phyloP scores from a whole-genome alignment of 2,888 invertebrate genomes.

The Eremobia ochroleuca region DNA sequence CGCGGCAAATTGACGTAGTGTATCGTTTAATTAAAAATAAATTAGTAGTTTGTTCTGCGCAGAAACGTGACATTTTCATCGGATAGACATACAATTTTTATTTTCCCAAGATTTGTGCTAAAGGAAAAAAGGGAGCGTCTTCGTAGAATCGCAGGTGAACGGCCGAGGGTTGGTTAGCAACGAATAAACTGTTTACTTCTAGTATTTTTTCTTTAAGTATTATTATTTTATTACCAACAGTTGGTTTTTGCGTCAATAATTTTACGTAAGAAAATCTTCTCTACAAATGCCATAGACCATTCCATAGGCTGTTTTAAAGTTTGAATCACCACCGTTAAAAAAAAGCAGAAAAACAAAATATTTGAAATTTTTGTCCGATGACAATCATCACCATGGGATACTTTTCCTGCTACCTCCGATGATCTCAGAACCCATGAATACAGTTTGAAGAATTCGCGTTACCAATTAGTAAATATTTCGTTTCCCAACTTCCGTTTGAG shows the following conservation, averaged over 20 bases:
- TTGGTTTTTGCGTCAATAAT: constrained; percentile 3
- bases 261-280: background rate
- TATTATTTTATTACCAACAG: background rate
- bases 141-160: constrained; percentile 45
- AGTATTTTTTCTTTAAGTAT: background rate
- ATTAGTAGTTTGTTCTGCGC: constrained; percentile 22
- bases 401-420: constrained; percentile 62
- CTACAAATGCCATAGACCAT: background rate
- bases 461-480: constrained; percentile 75
- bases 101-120: constrained; percentile 12
- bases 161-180: constrained; percentile 6
- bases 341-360: constrained; percentile 28
- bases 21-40: background rate
- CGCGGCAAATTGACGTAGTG: too few relatives aligned
- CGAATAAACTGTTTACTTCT: constrained; percentile 10
- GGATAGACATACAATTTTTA: constrained; percentile 13
- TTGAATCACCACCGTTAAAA: constrained; percentile 29
- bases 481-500: constrained; percentile 72
- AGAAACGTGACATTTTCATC: constrained; percentile 20
- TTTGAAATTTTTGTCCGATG: constrained; percentile 50
- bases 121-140: constrained; percentile 24
- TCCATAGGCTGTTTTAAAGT: background rate
- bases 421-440: constrained; percentile 66
- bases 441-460: constrained; percentile 65
- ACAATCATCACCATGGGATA: constrained; percentile 49